Conservation (phyloP, 1,140 invertebrate species). For the Agrypnia vestita region DNA sequence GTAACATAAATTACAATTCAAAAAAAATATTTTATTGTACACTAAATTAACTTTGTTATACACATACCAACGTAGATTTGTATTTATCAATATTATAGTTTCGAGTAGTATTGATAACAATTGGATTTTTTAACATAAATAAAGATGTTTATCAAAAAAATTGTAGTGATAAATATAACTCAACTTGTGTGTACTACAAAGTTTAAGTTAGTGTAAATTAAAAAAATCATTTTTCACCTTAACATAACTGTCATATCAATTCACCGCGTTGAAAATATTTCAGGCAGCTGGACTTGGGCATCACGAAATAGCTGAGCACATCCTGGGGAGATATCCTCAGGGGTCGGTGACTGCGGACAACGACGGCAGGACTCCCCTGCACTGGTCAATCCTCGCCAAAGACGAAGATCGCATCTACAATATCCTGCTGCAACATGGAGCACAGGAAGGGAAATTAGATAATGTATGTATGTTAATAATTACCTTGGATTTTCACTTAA, state of each 20-base stretch:
- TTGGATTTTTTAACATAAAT: too few relatives aligned
- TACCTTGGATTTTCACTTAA: too few relatives aligned
- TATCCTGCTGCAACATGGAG: slow-evolving; percentile 82
- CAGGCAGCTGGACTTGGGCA: slow-evolving; percentile 88
- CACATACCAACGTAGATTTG: too few relatives aligned
- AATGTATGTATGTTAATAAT: slow-evolving; percentile 74
- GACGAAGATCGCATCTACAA: slow-evolving; percentile 83
- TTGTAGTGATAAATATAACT: background rate
- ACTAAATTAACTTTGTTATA: too few relatives aligned
- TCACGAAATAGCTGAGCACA: slow-evolving; percentile 81
- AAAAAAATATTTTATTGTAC: too few relatives aligned
- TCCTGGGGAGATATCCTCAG: slow-evolving; percentile 81
- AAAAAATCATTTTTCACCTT: too few relatives aligned
- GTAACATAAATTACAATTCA: background rate
- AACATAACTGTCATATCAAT: too few relatives aligned
- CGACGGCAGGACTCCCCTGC: slow-evolving; percentile 91
- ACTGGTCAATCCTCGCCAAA: slow-evolving; percentile 87
- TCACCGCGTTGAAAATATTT: slow-evolving; percentile 25
- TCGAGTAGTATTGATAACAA: too few relatives aligned
- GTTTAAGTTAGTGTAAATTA: too few relatives aligned
- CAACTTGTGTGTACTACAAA: too few relatives aligned
- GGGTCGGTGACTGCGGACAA: slow-evolving; percentile 81
- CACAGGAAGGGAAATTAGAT: slow-evolving; percentile 86
- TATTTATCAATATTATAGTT: too few relatives aligned
- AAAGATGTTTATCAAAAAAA: too few relatives aligned